Conservation (phyloP, 2,797 vertebrate genomes). For the Lithobates pipiens region DNA sequence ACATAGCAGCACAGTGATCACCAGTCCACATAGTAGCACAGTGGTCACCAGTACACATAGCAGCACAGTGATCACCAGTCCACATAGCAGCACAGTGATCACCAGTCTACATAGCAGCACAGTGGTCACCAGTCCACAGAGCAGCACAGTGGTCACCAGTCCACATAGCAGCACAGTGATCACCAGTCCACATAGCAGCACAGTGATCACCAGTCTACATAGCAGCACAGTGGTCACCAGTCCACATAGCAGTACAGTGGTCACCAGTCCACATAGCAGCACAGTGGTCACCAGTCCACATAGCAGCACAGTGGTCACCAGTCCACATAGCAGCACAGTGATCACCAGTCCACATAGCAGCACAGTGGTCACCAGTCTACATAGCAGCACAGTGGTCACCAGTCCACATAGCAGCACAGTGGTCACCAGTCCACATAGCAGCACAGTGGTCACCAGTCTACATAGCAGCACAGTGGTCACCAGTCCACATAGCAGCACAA, state of each 20-base stretch:
- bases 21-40: not conserved
- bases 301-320: not conserved
- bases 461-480: not conserved
- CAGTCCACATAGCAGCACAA: not conserved
- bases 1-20: not conserved
- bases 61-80: no score
- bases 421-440: not conserved
- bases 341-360: not conserved
- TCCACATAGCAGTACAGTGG: not conserved
- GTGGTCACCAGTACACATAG: not conserved
- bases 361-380: not conserved
- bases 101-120: slow-evolving; percentile 6
- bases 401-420: not conserved
- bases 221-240: not conserved
- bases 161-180: not conserved
- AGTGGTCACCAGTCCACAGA: not conserved
- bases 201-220: not conserved
- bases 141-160: not conserved
- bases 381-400: not conserved
- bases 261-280: not conserved
- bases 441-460: not conserved
- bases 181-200: not conserved
- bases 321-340: not conserved
- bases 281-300: not conserved
- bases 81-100: not conserved